Conservation (phyloP, 2,113 vertebrate genomes). For the Boulengeromyrus knoepffleri region DNA sequence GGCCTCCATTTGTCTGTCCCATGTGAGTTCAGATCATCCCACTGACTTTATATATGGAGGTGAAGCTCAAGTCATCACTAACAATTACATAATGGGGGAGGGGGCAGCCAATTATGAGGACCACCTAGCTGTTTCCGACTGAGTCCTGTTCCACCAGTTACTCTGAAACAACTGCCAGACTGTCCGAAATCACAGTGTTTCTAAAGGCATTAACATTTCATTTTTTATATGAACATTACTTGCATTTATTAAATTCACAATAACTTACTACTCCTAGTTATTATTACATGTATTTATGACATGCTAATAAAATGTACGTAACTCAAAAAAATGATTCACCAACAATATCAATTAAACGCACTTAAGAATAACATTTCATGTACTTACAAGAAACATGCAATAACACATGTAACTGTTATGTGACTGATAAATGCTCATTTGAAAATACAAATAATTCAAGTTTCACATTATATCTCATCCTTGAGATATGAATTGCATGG, state of each 20-base stretch:
- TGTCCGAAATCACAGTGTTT: background rate
- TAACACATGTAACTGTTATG: background rate
- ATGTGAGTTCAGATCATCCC: background rate
- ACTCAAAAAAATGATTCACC: background rate
- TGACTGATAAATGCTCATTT: background rate
- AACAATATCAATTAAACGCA: background rate
- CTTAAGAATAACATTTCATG: background rate
- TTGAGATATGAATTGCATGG: background rate
- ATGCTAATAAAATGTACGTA: background rate
- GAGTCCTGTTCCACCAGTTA: background rate
- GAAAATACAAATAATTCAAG: background rate
- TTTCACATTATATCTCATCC: background rate
- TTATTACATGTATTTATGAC: background rate
- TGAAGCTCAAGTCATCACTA: slow-evolving; percentile 1
- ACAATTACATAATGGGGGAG: background rate
- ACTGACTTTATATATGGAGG: background rate
- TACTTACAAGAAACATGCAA: background rate
- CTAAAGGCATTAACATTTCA: background rate
- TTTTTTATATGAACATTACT: background rate
- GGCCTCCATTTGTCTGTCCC: background rate
- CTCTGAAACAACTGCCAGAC: background rate
- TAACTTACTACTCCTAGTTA: background rate
- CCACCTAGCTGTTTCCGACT: background rate
- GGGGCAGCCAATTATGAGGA: background rate
- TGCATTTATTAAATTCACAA: background rate